These are phyloP conservation scores for Pantala flavescens DNA, from an alignment of 1,140 invertebrate genomes.

Conservation along the genomic window DNA sequence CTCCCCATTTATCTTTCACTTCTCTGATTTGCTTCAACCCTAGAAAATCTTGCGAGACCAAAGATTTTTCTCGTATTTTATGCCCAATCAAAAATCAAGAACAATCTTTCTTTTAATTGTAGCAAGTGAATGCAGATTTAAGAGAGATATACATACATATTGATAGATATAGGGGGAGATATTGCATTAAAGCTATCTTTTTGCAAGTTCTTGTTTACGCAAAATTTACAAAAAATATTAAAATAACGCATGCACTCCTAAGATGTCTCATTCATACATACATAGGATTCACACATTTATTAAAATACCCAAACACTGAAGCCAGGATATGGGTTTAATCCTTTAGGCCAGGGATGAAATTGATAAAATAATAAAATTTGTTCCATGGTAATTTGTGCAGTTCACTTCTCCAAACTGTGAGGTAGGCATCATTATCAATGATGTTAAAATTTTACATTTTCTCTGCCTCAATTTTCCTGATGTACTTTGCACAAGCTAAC, in stretches of 20 bases:
- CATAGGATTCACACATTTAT: conserved; percentile 1
- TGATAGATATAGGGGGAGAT: background rate
- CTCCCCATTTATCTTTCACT: background rate
- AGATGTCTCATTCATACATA: background rate
- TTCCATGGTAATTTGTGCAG: background rate
- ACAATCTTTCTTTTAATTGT: background rate
- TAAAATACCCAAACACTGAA: conserved; percentile 8
- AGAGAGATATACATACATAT: background rate
- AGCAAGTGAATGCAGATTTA: background rate
- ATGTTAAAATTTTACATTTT: background rate
- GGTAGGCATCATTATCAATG: background rate
- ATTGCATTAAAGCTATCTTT: conserved; percentile 2
- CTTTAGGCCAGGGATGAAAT: conserved; percentile 5
- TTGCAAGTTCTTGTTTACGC: conserved; percentile 9
- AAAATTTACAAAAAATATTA: conserved; percentile 2
- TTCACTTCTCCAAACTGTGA: background rate
- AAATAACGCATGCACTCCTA: conserved; percentile 9
- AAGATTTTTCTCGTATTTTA: background rate
- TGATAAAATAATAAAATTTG: background rate
- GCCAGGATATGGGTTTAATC: background rate
- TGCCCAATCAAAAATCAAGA: conserved; percentile 2
- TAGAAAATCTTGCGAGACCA: background rate
- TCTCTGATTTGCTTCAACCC: background rate
- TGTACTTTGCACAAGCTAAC: conserved; percentile 3
- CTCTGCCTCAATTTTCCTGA: background rate